phyloP scores from a whole-genome alignment of 2,113 vertebrate genomes.

The Eira barbara region DNA sequence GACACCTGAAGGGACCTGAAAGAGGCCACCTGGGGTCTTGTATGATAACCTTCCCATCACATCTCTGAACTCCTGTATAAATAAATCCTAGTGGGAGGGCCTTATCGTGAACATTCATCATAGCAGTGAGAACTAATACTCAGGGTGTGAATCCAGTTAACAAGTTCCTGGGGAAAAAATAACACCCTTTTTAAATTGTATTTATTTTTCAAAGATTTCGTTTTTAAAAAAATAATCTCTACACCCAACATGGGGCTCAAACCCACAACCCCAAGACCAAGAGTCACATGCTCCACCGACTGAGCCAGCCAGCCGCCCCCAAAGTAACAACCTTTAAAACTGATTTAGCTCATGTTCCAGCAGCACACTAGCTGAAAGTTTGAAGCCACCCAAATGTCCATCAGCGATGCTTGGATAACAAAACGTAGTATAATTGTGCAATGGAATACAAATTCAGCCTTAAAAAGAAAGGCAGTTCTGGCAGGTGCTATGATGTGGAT shows the following conservation, averaged over 20 bases:
- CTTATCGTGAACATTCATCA: neutral
- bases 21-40: neutral
- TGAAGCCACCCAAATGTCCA: neutral
- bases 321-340: neutral
- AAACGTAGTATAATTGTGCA: neutral
- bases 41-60: neutral
- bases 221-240: neutral
- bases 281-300: neutral
- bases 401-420: neutral
- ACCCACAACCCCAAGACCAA: neutral
- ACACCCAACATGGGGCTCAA: neutral
- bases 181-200: neutral
- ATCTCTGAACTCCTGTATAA: neutral
- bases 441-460: neutral
- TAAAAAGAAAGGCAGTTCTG: neutral
- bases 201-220: neutral
- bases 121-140: neutral
- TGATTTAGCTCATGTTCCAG: neutral
- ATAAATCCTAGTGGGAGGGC: neutral
- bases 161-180: neutral
- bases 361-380: neutral
- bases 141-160: neutral
- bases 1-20: neutral
- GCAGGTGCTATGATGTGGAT: neutral
- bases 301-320: neutral